Evolutionary conservation across 2,888 invertebrate species (phyloP), one percentile per base, ranked within the genome.

Genomic region (Lycocerus yunnanus): DNA sequence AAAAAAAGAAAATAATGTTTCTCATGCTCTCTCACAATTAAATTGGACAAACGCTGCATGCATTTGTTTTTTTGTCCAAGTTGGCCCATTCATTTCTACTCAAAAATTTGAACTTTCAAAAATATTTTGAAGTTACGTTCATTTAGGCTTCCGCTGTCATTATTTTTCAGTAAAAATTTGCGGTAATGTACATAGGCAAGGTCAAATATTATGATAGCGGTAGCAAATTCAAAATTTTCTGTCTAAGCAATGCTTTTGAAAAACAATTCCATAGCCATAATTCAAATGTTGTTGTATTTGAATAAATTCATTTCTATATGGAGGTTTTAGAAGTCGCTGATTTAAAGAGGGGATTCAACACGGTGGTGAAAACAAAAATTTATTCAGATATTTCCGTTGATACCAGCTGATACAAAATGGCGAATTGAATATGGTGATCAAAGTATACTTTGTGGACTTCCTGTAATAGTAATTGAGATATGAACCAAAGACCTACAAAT

Each of bases 1-100:
- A 63, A 18, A 18, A 61, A 63, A 63, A 43, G 43, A 63, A 63
- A 63, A 63, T 63, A 63, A 63, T 20, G 20, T 16, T 58, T 66
- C 10, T 43, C 68, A 68, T 27, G 68, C 68, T 68, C 27, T 43
- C 43, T 68, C 68, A 68, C 21, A 66, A 24, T 66, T 20, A 27
- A 21, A 61, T 61, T 18, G 13, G 20, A 66, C 66, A n/a, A 66
- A 66, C 66, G 15, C 11, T 15, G 20, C 61, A 63, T 63, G 61
- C 61, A n/a, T n/a, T 18, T 10, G 61, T n/a, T 63, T n/a, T 15
- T 20, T 63, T 18, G 43, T 43, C 43, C 43, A 43, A 43, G 43
- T 43, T 43, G 43, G 43, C 43, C 43, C 43, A 43, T 43, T 43
- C 43, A 43, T 43, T 43, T 43, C n/a, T 43, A 43, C 43, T 43